Evolutionary conservation across 2,888 invertebrate genomes (phyloP).

Genomic region (Sceliomorpha sp.): DNA sequence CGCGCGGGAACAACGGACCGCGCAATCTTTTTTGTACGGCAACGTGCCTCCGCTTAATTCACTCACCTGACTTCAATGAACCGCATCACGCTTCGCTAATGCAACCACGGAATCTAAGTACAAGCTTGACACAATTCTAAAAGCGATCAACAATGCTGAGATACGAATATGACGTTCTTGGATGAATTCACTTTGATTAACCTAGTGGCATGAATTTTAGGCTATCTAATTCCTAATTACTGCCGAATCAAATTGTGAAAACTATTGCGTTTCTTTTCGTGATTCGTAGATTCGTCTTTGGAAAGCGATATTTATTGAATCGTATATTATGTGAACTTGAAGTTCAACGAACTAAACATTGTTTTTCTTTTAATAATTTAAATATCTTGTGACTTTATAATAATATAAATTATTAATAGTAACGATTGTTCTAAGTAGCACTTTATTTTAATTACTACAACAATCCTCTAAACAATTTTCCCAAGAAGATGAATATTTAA

Average conservation of each 20-base stretch:
- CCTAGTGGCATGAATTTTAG: slow-evolving; percentile 46
- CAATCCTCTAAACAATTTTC: too few species aligned
- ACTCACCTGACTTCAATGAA: slow-evolving; percentile 37
- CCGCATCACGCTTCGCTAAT: slow-evolving; percentile 32
- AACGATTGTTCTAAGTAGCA: too few species aligned
- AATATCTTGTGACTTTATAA: too few species aligned
- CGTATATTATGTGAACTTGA: too few species aligned
- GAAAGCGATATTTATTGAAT: too few species aligned
- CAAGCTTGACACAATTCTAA: slow-evolving; percentile 43
- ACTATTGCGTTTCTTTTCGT: too few species aligned
- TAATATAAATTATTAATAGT: too few species aligned
- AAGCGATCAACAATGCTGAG: slow-evolving; percentile 35
- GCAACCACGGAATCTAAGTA: slow-evolving; percentile 31
- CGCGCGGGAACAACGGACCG: slow-evolving; percentile 40
- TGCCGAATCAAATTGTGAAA: background rate
- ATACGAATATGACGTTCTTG: slow-evolving; percentile 26
- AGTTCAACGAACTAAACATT: too few species aligned
- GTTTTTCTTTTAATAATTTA: too few species aligned
- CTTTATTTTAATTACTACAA: too few species aligned
- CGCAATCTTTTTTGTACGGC: slow-evolving; percentile 40
- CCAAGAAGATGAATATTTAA: too few species aligned
- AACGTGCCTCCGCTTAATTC: slow-evolving; percentile 43
- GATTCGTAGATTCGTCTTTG: too few species aligned
- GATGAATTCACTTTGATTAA: slow-evolving; percentile 43
- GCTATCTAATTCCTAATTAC: slow-evolving; percentile 6